Evolutionary conservation across 2,888 invertebrate genomes (phyloP).

Genomic region (Ectemnius lituratus): DNA sequence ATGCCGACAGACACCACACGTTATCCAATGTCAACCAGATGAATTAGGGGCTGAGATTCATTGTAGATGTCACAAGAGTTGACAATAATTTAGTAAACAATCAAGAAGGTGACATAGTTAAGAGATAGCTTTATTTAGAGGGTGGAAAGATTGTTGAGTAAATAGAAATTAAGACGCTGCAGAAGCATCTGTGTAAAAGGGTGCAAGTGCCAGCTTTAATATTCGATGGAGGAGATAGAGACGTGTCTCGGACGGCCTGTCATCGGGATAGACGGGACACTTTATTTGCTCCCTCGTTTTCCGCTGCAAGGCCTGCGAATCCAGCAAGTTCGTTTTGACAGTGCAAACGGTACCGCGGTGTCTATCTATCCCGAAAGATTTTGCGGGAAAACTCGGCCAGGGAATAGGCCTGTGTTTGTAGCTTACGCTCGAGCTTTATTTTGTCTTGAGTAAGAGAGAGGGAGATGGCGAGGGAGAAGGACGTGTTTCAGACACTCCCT

Average conservation of each 20-base stretch:
- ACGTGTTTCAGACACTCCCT: constrained; percentile 38
- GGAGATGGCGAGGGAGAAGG: constrained; percentile 52
- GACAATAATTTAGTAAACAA: too few relatives aligned
- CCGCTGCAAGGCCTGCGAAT: constrained; percentile 18
- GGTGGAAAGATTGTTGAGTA: too few relatives aligned
- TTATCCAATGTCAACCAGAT: too few relatives aligned
- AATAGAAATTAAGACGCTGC: too few relatives aligned
- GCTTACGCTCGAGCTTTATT: constrained; percentile 42
- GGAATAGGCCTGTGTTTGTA: too few relatives aligned
- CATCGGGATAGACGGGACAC: constrained; percentile 22
- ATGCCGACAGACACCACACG: too few relatives aligned
- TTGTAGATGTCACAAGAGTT: too few relatives aligned
- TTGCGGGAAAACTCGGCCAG: constrained; percentile 35
- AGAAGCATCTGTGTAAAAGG: too few relatives aligned
- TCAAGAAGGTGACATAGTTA: too few relatives aligned
- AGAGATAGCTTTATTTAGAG: too few relatives aligned
- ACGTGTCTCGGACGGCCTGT: constrained; percentile 11
- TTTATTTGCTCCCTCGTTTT: constrained; percentile 34
- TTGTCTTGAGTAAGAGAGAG: constrained; percentile 48
- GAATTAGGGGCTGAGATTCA: too few relatives aligned
- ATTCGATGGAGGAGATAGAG: constrained; percentile 10
- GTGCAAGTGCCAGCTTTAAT: constrained; percentile 6
- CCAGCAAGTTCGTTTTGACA: constrained; percentile 46
- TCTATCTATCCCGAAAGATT: constrained; percentile 28
- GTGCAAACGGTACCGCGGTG: constrained; percentile 42